Evolutionary conservation across 1,140 invertebrate species (phyloP), one percentile per base, ranked within the genome.

Genomic region (Dinothrombium tinctorium): DNA sequence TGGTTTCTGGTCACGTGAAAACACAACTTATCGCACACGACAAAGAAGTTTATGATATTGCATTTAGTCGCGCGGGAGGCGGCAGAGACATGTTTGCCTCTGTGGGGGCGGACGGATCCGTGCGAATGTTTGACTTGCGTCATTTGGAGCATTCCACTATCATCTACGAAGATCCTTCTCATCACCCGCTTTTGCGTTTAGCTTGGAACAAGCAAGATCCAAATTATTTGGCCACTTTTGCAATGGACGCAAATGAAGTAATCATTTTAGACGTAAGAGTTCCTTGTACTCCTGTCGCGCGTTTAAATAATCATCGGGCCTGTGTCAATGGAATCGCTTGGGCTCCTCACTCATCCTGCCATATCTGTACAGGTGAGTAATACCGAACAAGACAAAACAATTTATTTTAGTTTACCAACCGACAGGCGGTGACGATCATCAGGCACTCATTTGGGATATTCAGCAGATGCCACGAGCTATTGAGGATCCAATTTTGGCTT

Each of bases 201-300:
- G 87, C 90, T 2, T 99, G 92, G 90, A 98, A 98, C 60, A 95
- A 96, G 62, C 87, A 96, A 62, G 90, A 99, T 66, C 86, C 87
- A 0, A 96, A 96, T 67, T 95, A 95, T 63, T 68, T 99, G 43
- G 86, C 90, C 22, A 96, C 90, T 6, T 86, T 98, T 53, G 89
- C 92, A 6, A 90, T 95, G 81, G 87, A 98, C 62, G 84, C 89
- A 7, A 83, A 79, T 54, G 92, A 98, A 66, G 67, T 96, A 22
- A 89, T 96, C 45, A 95, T 99, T 53, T 65, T 99, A 47, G 92
- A 99, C 63, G 87, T 98, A 35, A 67, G 92, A 51, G 82, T 96
- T 28, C 90, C 92, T 9, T 96, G 90, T 63, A 94, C 86, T 35
- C 90, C 90, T 17, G 86, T 96, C 32, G 90, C 92, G 9, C 64